Base-by-base conservation (phyloP, 1,140 invertebrate genomes). In the Anadara kagoshimensis region DNA sequence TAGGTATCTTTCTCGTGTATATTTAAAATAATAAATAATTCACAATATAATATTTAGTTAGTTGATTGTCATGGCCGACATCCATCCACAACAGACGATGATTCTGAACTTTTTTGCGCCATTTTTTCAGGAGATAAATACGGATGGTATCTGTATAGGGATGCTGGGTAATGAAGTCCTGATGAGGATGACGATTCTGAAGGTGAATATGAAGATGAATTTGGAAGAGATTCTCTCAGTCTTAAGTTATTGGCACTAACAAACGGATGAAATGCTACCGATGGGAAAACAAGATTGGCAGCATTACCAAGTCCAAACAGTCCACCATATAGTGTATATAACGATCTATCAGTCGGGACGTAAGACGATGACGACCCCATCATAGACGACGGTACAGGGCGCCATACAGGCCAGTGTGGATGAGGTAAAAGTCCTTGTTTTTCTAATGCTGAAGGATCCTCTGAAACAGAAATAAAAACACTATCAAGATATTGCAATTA, bases 311-410 rank as follows among this genome's bases (percentile, higher is more conserved):
- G 59, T 63, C 83, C 83, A 63, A 85, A 78, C 36, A 85, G 70
- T 41, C 83, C 79, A 14, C 83, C 82, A 66, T 85, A 85, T 41
- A 85, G 67, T 11, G 83, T 76, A 51, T 83, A 85, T 24, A 85
- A 62, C 5, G 82, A 80, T 18, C 81, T 47, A 43, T 81, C 79
- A 67, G 67, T 74, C 22, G 68, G 75, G 65, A 70, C 56, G 24
- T 78, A 79, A n/a, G 75, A 54, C 29, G 73, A 57, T 14, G 71
- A 57, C 14, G 75, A 76, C 10, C 74, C 76, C 56, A 79, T 69
- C 58, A 83, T 64, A 12, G 75, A 77, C 51, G 83, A 80, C 18
- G 80, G 79, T 0, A 85, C 65, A 5, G 82, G 83, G 24, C 83
- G 78, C 80, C 82, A 85, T 56, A 83, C 56, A 26, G 83, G 79